Evolutionary conservation across 2,888 invertebrate species (phyloP), one percentile per base, ranked within the genome.

Genomic region (Tinea trinotella): DNA sequence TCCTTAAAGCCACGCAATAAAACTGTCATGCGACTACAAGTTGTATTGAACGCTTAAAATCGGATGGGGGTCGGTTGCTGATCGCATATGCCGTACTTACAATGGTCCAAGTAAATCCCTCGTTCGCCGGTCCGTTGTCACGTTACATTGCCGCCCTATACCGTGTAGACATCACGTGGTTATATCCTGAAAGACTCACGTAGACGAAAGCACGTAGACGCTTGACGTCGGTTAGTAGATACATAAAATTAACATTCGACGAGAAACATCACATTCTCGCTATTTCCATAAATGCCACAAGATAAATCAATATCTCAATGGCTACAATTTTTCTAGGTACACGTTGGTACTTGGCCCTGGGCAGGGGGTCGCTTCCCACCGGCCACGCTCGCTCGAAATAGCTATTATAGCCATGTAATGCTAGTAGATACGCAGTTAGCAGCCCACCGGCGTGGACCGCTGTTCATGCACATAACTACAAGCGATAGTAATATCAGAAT

Each of bases 161-260:
- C 30, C 30, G 30, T n/a, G n/a, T n/a, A n/a, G n/a, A n/a, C 30
- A 15, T 40, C 40, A 40, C 40, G 40, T 13, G 9, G 24, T 24
- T 24, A 7, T 40, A 40, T 40, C n/a, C 40, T 40, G 40, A 40
- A 40, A 40, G 40, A 40, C 30, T 30, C 30, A 30, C 40, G 40
- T 13, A 40, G 40, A 40, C 40, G 40, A 15, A 40, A 40, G 40
- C 40, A 9, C 9, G 24, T 24, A 9, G 40, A n/a, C 40, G 40
- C 40, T 40, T n/a, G 40, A 40, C 40, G 40, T n/a, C 13, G n/a
- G 40, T 40, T 40, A 40, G 40, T 40, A 40, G 7, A 40, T n/a
- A n/a, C n/a, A n/a, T n/a, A n/a, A n/a, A n/a, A n/a, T n/a, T n/a
- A n/a, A n/a, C n/a, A n/a, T n/a, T n/a, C n/a, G n/a, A n/a, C n/a